Evolutionary conservation across 2,888 invertebrate species (phyloP).

Genomic region (Orthosia incerta): DNA sequence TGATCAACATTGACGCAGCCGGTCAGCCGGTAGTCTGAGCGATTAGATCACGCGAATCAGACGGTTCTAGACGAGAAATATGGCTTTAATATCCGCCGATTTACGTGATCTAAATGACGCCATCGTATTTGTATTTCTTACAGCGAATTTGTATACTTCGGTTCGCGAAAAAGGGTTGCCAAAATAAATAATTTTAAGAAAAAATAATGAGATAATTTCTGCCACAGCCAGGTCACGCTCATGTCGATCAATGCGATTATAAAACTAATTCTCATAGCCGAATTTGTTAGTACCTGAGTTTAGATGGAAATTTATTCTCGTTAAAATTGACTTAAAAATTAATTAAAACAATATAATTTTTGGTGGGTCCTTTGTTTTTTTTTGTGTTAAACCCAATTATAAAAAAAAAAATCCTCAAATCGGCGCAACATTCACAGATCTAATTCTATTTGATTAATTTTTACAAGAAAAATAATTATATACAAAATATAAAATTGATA

Average conservation of each 20-base stretch:
- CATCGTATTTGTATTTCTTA: slow-evolving; percentile 30
- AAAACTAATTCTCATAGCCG: slow-evolving; percentile 70
- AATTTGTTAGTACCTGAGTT: slow-evolving; percentile 67
- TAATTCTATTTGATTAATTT: slow-evolving; percentile 87
- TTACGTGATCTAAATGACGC: slow-evolving; percentile 23
- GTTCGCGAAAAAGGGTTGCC: slow-evolving; percentile 43
- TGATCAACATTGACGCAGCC: slow-evolving; percentile 61
- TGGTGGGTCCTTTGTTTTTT: slow-evolving; percentile 75
- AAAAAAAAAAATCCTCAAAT: slow-evolving; percentile 53
- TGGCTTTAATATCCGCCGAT: slow-evolving; percentile 52
- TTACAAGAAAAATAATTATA: slow-evolving; percentile 88
- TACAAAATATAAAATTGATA: slow-evolving; percentile 89
- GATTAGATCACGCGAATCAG: slow-evolving; percentile 30
- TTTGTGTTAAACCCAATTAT: slow-evolving; percentile 71
- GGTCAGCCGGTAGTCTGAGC: slow-evolving; percentile 10
- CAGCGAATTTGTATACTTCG: slow-evolving; percentile 40
- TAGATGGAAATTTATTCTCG: slow-evolving; percentile 59
- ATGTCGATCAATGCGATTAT: slow-evolving; percentile 59
- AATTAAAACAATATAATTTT: slow-evolving; percentile 69
- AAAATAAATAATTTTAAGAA: slow-evolving; percentile 23
- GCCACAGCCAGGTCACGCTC: slow-evolving; percentile 57
- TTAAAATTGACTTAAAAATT: slow-evolving; percentile 71
- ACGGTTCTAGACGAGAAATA: slow-evolving; percentile 54
- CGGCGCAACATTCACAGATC: slow-evolving; percentile 81
- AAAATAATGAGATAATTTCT: too few species aligned